phyloP scores from a whole-genome alignment of 2,888 invertebrate species.

The Nipponacmea schrenckii region DNA sequence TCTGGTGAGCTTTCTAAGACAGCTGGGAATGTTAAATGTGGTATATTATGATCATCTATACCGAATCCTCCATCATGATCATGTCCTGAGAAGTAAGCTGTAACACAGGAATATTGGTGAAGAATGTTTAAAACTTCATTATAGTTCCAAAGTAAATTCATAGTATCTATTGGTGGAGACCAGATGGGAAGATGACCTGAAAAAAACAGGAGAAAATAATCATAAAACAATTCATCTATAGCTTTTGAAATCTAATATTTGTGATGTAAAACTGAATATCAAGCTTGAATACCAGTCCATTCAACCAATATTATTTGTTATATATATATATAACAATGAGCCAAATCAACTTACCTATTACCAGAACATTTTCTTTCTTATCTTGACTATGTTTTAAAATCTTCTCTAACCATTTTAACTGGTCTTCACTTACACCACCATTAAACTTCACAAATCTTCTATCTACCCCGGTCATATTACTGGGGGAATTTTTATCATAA shows the following conservation, averaged over 20 bases:
- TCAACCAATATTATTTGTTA: too few species aligned
- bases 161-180: conserved; percentile 37
- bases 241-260: too few species aligned
- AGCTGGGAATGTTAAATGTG: conserved; percentile 63
- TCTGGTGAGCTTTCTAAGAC: conserved; percentile 61
- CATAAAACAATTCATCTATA: too few species aligned
- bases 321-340: too few species aligned
- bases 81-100: conserved; percentile 66
- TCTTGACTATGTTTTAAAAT: conserved; percentile 54
- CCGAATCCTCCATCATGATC: conserved; percentile 62
- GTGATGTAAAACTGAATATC: too few species aligned
- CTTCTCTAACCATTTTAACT: conserved; percentile 63
- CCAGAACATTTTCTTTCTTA: conserved; percentile 60
- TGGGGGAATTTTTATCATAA: conserved; percentile 53
- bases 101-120: conserved; percentile 53
- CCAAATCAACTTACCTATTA: conserved; percentile 54
- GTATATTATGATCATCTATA: conserved; percentile 58
- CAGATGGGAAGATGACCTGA: conserved; percentile 62
- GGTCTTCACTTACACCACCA: conserved; percentile 63
- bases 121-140: conserved; percentile 58
- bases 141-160: conserved; percentile 65
- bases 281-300: too few species aligned
- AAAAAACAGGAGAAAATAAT: too few species aligned
- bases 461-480: conserved; percentile 49
- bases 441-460: conserved; percentile 63